Base-by-base conservation (phyloP, 2,888 invertebrate genomes). In the Sarcophaga variegata region DNA sequence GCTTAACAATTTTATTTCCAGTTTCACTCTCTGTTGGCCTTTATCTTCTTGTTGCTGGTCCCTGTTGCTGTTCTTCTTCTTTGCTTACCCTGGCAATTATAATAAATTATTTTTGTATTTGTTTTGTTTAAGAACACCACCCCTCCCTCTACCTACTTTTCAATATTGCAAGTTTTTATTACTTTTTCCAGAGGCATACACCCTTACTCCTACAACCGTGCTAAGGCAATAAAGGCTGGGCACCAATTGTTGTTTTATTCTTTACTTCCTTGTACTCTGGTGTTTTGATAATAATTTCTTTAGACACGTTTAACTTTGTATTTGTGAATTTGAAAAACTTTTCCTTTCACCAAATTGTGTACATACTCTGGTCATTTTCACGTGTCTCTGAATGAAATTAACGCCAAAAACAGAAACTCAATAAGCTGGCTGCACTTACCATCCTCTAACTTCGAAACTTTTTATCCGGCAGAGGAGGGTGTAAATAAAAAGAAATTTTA, bases 21-120 rank as follows among this genome's bases (percentile, higher is more conserved):
- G 69, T 27, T 17, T 14, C n/a, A 37, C 37, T 54, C 12, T 54
- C 54, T 54, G 17, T 54, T 54, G 54, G 54, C 5, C 17, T 17
- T 54, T 17, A 54, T 54, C 12, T 59, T 66, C 20, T 59, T 59
- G 47, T n/a, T 81, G 63, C n/a, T 54, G 54, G 54, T 54, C 5
- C 1, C 17, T 54, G 4, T 54, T 49, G 10, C 10, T 67, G 27
- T 66, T 37, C 10, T 11, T 25, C 25, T 72, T 25, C 2, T 37
- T 75, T 82, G 76, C 70, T 82, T 76, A 76, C 76, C 76, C 64
- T 64, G 64, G 82, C 82, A 82, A 82, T 76, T 82, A 82, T 76
- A 83, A 84, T 87, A 87, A 84, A 78, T 84, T 79, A 84, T 79
- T 71, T 84, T 71, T 79, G 67, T 81, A 63, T 87, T 81, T 81